phyloP scores from a whole-genome alignment of 2,113 vertebrate species.

The Microcebus ravelobensis region DNA sequence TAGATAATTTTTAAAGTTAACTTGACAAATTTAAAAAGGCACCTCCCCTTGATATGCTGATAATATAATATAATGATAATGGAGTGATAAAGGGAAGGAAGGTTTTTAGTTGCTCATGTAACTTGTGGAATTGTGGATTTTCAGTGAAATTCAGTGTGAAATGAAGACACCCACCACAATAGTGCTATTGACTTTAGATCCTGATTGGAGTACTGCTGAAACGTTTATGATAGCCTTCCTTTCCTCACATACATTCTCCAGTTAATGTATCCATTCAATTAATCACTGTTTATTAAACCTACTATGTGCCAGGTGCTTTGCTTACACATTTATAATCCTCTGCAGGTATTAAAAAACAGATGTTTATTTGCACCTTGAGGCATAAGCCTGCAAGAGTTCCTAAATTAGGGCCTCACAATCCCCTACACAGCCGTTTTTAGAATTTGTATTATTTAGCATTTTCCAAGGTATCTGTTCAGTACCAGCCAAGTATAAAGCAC shows the following conservation, averaged over 20 bases:
- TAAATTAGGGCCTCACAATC: background rate
- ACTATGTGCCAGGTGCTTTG: background rate
- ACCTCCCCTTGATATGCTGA: background rate
- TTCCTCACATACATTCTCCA: background rate
- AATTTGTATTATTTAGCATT: constrained; percentile 49
- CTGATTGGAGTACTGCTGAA: background rate
- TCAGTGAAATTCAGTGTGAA: background rate
- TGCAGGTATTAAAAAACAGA: background rate
- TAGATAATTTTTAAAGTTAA: constrained; percentile 39
- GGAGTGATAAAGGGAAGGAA: background rate
- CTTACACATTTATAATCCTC: background rate
- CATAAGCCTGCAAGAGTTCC: background rate
- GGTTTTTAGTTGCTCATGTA: background rate
- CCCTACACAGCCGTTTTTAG: background rate
- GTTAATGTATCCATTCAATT: background rate
- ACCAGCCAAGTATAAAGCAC: background rate
- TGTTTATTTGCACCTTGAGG: background rate
- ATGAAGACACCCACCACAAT: background rate
- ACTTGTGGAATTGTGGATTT: background rate
- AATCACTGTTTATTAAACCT: background rate
- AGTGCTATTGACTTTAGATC: background rate
- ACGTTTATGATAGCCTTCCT: background rate
- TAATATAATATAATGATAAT: background rate
- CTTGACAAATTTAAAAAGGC: background rate
- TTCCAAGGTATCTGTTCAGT: constrained; percentile 16